A percentile compares a stretch with the other conserved stretches of the same genome.
phyloP scores from a whole-genome alignment of 2,888 invertebrate genomes.

The Cryptophagus acutangulus region DNA sequence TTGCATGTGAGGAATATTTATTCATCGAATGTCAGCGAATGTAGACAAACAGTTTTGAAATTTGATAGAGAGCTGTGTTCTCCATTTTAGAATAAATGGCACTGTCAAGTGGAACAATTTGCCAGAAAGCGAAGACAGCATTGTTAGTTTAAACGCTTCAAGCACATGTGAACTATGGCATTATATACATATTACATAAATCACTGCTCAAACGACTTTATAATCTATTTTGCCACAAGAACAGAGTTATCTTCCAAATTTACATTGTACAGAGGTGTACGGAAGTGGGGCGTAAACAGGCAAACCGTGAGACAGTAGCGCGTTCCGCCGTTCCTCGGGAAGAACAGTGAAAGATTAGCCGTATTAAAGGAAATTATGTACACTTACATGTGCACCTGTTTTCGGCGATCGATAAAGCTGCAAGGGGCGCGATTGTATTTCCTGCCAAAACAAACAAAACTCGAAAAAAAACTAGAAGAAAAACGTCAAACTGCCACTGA shows the following conservation, averaged over 20 bases:
- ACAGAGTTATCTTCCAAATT: constrained; percentile 23
- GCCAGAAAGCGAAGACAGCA: constrained; percentile 20
- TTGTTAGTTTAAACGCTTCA: constrained; percentile 22
- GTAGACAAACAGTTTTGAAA: constrained; percentile 6
- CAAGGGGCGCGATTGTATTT: constrained; percentile 16
- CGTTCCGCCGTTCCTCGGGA: constrained; percentile 15
- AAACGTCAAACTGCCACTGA: too few relatives aligned
- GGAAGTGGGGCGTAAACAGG: constrained; percentile 10
- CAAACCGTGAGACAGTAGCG: constrained; percentile 21
- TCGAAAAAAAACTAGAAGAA: too few relatives aligned
- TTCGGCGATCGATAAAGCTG: constrained; percentile 25
- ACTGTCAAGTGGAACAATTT: constrained; percentile 20
- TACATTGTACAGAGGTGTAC: constrained; percentile 17
- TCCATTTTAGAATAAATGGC: constrained; percentile 17
- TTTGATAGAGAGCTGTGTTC: constrained; percentile 21
- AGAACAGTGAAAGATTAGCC: constrained; percentile 29
- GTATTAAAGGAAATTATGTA: constrained; percentile 31
- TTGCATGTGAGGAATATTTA: constrained; percentile 4
- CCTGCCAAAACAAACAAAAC: too few relatives aligned
- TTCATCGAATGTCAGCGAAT: constrained; percentile 5
- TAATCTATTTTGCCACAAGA: constrained; percentile 28
- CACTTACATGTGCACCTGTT: constrained; percentile 26
- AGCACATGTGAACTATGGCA: constrained; percentile 25
- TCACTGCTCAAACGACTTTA: constrained; percentile 31
- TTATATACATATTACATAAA: constrained; percentile 32